Conservation (phyloP, 2,113 vertebrate species). For the Coregonus clupeaformis region DNA sequence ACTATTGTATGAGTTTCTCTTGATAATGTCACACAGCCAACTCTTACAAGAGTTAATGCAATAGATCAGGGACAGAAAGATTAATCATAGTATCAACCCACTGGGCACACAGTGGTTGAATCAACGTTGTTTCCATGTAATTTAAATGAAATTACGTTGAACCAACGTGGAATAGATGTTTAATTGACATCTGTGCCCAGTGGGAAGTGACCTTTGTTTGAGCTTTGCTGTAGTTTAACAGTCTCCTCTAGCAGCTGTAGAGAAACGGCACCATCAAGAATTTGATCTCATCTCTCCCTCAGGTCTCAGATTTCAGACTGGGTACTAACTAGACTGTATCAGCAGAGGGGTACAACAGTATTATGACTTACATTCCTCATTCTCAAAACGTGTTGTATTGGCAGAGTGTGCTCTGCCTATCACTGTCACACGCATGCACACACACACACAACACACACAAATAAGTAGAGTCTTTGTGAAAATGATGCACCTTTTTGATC, state of each 20-base stretch:
- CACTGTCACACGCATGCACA: conserved; percentile 25
- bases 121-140: too few relatives aligned
- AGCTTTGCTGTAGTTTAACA: neutral
- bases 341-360: conserved; percentile 55
- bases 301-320: conserved; percentile 62
- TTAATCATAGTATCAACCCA: conserved; percentile 13
- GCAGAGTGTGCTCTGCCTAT: conserved; percentile 34
- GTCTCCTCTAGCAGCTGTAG: conserved; percentile 32
- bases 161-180: too few relatives aligned
- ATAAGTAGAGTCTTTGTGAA: neutral
- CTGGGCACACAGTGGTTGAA: too few relatives aligned
- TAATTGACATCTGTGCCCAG: too few relatives aligned
- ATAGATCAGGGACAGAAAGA: neutral
- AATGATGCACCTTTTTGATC: conserved; percentile 45
- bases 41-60: neutral
- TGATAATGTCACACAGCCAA: neutral
- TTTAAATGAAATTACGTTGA: neutral
- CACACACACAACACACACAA: conserved; percentile 21
- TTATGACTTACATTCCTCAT: conserved; percentile 63
- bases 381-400: conserved; percentile 57
- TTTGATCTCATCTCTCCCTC: conserved; percentile 63
- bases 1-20: too few relatives aligned
- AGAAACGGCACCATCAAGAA: conserved; percentile 52
- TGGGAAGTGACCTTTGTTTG: neutral
- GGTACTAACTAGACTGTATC: conserved; percentile 51